Base-by-base conservation (phyloP, 1,140 invertebrate species). In the Ceratitis capitata region DNA sequence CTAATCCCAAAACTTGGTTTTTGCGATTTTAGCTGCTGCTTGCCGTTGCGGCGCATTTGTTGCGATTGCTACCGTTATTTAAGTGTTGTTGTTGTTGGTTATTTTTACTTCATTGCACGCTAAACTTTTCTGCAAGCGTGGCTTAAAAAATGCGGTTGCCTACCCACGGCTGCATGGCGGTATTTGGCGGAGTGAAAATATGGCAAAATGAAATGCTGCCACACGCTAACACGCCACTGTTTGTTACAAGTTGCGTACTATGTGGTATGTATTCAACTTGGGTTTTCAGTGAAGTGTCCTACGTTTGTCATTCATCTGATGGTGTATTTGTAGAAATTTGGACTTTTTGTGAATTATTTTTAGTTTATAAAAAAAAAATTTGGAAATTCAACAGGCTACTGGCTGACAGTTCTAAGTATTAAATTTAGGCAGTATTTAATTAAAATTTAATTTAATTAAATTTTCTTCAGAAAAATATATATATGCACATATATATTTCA, bases 1-100 rank as follows among this genome's bases (percentile, higher is more conserved):
- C 39, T 42, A 78, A 78, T 78, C 35, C 69, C 69, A 78, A n/a
- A 78, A 78, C 69, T 78, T 23, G 69, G 32, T 19, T 26, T 78
- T 78, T 78, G 69, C 69, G 2, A 78, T 78, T 78, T 45, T 45
- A 23, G 69, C 19, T 12, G 69, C 69, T 78, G 42, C 45, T 47
- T 47, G 35, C 26, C 23, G 19, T 45, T 47, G 39, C 32, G 6
- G 69, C 35, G n/a, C 35, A 12, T 32, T 78, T 26, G 69, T n/a
- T 47, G 19, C 12, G 12, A 32, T 69, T 39, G 61, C 14, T 32
- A 16, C 29, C 14, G 23, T 61, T 61, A 12, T 23, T 32, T 56
- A 49, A 7, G 47, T 49, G 7, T 49, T 47, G 7, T 47, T 47
- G 45, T 56, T 56, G 51, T 5, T 19, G 4, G 3, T 19, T n/a